phyloP scores from a whole-genome alignment of 1,140 invertebrate species.

The Coptotermes formosanus region DNA sequence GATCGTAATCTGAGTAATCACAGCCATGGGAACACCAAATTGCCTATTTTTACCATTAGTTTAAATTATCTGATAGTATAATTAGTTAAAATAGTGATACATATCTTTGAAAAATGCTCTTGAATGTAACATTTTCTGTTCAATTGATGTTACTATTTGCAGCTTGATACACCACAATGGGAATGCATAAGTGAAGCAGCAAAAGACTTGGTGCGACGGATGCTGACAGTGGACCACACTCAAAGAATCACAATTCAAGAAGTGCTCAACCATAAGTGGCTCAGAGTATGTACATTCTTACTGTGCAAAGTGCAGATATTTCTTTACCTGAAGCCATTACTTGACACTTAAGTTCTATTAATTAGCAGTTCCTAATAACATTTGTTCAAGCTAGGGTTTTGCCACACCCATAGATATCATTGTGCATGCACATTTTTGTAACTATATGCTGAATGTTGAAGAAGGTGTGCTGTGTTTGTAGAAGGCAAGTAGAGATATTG shows the following conservation, averaged over 20 bases:
- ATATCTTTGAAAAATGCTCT: neutral
- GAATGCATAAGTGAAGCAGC: constrained; percentile 87
- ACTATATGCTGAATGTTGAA: no score
- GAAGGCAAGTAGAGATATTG: no score
- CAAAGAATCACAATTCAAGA: constrained; percentile 91
- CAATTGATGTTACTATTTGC: constrained; percentile 42
- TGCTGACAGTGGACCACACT: constrained; percentile 87
- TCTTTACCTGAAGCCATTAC: no score
- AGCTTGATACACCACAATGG: constrained; percentile 86
- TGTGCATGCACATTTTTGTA: no score
- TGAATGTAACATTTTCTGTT: neutral
- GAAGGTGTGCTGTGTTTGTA: no score
- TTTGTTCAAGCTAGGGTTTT: no score
- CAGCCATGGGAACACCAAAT: neutral
- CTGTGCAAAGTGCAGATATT: no score
- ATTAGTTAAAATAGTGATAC: neutral
- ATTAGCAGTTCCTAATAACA: no score
- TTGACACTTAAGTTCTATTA: no score
- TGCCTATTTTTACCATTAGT: neutral
- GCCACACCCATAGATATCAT: no score
- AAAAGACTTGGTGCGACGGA: constrained; percentile 89
- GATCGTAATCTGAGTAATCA: no score
- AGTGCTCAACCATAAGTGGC: constrained; percentile 92
- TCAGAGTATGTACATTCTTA: constrained; percentile 65
- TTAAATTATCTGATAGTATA: neutral